Percentiles rank a stretch among this genome's conserved stretches.
These are phyloP conservation scores for Rhorus exstirpatorius DNA, from an alignment of 2,888 invertebrate genomes.

Conservation along the genomic window DNA sequence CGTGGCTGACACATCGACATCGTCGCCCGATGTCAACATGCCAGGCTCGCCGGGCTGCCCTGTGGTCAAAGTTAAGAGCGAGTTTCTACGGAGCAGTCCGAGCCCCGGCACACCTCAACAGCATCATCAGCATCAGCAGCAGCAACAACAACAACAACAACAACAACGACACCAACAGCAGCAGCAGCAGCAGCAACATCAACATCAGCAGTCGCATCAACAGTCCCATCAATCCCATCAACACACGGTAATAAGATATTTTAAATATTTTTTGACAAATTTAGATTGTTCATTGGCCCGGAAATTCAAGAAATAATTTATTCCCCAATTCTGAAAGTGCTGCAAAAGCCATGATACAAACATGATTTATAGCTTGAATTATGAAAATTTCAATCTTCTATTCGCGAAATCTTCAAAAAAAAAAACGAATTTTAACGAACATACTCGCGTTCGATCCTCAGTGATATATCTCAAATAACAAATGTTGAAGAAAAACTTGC, in stretches of 20 bases:
- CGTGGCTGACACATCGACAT: slow-evolving; percentile 96
- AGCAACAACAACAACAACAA: slow-evolving; percentile 74
- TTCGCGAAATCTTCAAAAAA: too few relatives aligned
- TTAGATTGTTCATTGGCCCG: background rate
- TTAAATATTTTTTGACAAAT: background rate
- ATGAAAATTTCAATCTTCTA: too few relatives aligned
- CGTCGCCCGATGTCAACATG: slow-evolving; percentile 95
- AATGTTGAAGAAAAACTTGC: too few relatives aligned
- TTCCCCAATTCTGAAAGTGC: too few relatives aligned
- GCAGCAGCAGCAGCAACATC: slow-evolving; percentile 71
- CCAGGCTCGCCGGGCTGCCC: slow-evolving; percentile 91
- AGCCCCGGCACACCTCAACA: slow-evolving; percentile 87
- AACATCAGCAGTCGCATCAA: slow-evolving; percentile 48
- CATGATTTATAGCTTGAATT: too few relatives aligned
- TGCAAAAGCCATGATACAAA: too few relatives aligned
- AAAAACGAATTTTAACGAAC: too few relatives aligned
- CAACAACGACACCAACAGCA: slow-evolving; percentile 75
- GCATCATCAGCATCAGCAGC: slow-evolving; percentile 78
- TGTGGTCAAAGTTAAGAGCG: slow-evolving; percentile 84
- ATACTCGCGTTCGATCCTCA: too few relatives aligned
- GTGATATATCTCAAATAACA: too few relatives aligned
- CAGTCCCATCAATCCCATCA: slow-evolving; percentile 47
- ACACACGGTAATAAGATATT: slow-evolving; percentile 30
- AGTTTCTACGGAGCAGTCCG: slow-evolving; percentile 87
- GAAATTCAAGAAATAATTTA: background rate